Evolutionary conservation across 2,797 vertebrate genomes (phyloP).

Genomic region (Chelidonichthys spinosus): DNA sequence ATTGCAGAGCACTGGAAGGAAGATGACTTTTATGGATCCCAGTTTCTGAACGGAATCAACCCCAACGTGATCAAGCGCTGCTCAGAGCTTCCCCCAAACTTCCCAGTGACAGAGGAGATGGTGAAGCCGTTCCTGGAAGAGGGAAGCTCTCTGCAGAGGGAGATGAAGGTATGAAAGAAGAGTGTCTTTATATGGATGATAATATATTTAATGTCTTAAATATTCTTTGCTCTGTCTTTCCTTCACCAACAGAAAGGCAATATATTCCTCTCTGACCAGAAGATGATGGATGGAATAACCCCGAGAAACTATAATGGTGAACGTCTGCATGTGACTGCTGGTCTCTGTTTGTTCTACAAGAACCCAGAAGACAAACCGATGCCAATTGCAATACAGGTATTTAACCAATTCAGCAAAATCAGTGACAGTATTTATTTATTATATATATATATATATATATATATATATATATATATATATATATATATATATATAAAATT

Average conservation of each 20-base stretch:
- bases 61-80: too few relatives aligned
- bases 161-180: conserved; percentile 63
- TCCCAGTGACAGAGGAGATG: too few relatives aligned
- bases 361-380: conserved; percentile 65
- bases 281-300: conserved; percentile 57
- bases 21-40: too few relatives aligned
- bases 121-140: conserved; percentile 17
- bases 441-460: too few relatives aligned
- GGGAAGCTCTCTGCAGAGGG: conserved; percentile 60
- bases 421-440: too few relatives aligned
- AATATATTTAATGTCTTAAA: background rate
- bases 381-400: conserved; percentile 74
- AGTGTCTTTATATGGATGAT: background rate
- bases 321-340: conserved; percentile 33
- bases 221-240: background rate
- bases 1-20: conserved; percentile 12
- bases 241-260: conserved; percentile 54
- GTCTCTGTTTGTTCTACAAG: conserved; percentile 67
- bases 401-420: too few relatives aligned
- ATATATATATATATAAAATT: too few relatives aligned
- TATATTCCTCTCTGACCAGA: conserved; percentile 69
- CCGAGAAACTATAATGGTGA: conserved; percentile 29
- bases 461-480: too few relatives aligned
- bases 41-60: too few relatives aligned
- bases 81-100: too few relatives aligned